phyloP scores from a whole-genome alignment of 2,888 invertebrate species.

The Diaphora mendica region DNA sequence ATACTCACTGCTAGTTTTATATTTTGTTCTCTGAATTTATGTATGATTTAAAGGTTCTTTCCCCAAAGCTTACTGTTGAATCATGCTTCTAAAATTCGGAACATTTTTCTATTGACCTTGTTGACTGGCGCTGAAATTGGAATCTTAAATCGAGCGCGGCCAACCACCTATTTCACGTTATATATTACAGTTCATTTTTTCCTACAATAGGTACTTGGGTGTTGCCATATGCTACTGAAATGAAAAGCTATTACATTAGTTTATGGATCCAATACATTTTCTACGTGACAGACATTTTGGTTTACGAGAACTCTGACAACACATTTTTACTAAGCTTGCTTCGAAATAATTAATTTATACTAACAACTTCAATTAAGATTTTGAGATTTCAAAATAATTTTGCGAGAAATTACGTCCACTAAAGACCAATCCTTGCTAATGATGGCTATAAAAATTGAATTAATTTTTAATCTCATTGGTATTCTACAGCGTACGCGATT shows the following conservation, averaged over 20 bases:
- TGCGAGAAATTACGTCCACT: conserved; percentile 9
- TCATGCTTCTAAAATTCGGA: conserved; percentile 35
- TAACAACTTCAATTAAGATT: conserved; percentile 5
- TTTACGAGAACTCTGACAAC: not conserved
- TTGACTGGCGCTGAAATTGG: conserved; percentile 43
- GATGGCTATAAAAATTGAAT: conserved; percentile 18
- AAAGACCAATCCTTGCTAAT: conserved; percentile 15
- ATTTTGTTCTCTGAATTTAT: conserved; percentile 50
- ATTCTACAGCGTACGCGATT: conserved; percentile 34
- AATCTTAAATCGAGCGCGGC: conserved; percentile 42
- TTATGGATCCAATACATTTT: not conserved
- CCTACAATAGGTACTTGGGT: conserved; percentile 24
- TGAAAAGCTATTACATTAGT: conserved; percentile 10
- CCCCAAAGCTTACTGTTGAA: conserved; percentile 33
- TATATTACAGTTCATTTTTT: conserved; percentile 45
- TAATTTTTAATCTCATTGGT: conserved; percentile 31
- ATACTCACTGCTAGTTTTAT: conserved; percentile 42
- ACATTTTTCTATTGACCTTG: conserved; percentile 33
- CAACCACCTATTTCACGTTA: conserved; percentile 42
- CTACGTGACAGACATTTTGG: not conserved
- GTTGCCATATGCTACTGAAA: conserved; percentile 28
- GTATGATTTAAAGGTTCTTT: conserved; percentile 32
- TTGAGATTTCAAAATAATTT: conserved; percentile 2
- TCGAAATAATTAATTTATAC: not conserved
- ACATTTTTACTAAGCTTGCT: not conserved